Percentiles rank a stretch among this genome's conserved stretches.
phyloP scores from a whole-genome alignment of 2,113 vertebrate genomes.

The Acanthisitta chloris region DNA sequence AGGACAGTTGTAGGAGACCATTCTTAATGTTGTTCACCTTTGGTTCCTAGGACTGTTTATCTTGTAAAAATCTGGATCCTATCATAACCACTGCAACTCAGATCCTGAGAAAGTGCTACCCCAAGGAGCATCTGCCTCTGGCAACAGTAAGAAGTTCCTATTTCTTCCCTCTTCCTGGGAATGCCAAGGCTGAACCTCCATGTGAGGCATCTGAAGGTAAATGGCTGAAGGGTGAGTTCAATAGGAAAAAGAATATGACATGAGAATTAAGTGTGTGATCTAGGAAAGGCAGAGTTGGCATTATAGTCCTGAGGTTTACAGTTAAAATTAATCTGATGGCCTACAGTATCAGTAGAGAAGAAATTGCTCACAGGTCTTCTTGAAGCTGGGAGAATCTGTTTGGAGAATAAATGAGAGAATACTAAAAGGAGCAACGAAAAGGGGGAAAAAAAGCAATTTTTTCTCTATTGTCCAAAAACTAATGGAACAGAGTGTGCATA shows the following conservation, averaged over 20 bases:
- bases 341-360: neutral
- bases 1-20: neutral
- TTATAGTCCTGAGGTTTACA: neutral
- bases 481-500: neutral
- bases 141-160: constrained; percentile 74
- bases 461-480: neutral
- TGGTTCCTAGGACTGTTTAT: constrained; percentile 75
- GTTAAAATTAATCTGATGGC: neutral
- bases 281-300: neutral
- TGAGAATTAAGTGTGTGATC: neutral
- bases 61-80: constrained; percentile 67
- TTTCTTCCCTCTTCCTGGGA: constrained; percentile 74
- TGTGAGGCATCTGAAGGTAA: constrained; percentile 51
- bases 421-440: neutral
- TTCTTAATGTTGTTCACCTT: neutral
- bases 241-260: neutral
- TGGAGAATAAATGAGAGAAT: neutral
- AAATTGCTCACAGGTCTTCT: neutral
- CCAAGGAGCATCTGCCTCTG: constrained; percentile 80
- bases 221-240: neutral
- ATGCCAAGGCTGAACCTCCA: neutral
- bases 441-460: fast-evolving
- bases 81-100: constrained; percentile 72
- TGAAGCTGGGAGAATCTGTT: neutral
- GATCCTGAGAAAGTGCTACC: constrained; percentile 86